Conservation (phyloP, 2,888 invertebrate species). For the Theodoxus fluviatilis region DNA sequence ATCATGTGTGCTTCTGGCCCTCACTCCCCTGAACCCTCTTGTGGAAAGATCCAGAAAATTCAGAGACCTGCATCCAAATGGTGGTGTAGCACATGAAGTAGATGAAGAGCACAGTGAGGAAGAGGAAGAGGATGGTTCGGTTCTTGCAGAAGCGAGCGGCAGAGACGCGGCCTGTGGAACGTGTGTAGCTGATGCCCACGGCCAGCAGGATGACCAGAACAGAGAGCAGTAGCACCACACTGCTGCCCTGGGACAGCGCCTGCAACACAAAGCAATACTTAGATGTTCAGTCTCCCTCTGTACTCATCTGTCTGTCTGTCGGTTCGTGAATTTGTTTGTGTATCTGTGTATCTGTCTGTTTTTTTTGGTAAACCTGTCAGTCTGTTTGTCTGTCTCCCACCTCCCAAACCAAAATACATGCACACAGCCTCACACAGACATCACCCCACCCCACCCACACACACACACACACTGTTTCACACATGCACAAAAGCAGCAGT, state of each 20-base stretch:
- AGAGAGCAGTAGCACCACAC: conserved; percentile 30
- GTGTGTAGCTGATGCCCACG: conserved; percentile 35
- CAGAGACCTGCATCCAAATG: conserved; percentile 54
- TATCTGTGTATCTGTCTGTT: not conserved
- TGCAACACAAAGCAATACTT: conserved; percentile 27
- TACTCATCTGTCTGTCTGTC: not conserved
- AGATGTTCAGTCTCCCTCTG: not conserved
- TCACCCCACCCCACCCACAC: conserved; percentile 17
- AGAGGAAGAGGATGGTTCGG: conserved; percentile 49
- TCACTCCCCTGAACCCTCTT: conserved; percentile 35
- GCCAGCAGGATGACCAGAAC: conserved; percentile 32
- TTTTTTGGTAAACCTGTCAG: not conserved
- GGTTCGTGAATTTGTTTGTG: not conserved
- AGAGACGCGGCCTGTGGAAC: conserved; percentile 37
- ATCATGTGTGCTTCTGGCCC: conserved; percentile 21
- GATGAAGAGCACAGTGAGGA: conserved; percentile 46
- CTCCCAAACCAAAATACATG: not conserved
- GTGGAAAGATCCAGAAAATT: conserved; percentile 49
- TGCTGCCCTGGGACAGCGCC: conserved; percentile 38
- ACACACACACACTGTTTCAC: too few species aligned
- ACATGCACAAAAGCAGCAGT: too few species aligned
- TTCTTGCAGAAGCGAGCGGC: conserved; percentile 45
- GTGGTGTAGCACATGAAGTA: conserved; percentile 58
- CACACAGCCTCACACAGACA: not conserved
- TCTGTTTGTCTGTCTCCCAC: not conserved